Conservation (phyloP, 1,140 invertebrate genomes). For the Bombus affinis region DNA sequence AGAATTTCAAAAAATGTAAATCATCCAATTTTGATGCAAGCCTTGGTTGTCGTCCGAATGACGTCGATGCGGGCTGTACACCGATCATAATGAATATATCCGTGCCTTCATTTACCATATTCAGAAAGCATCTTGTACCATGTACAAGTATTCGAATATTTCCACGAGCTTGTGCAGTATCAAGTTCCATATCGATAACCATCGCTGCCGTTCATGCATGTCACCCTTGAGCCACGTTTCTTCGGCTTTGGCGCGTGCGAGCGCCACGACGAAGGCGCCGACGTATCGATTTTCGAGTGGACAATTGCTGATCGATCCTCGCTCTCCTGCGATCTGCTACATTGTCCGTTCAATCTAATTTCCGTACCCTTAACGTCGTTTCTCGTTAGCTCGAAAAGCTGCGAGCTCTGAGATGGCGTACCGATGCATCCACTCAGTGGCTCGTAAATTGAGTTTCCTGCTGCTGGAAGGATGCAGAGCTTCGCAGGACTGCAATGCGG, state of each 20-base stretch:
- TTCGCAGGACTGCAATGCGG: neutral
- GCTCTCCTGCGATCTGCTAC: neutral
- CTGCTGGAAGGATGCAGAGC: neutral
- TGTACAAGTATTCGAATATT: no score
- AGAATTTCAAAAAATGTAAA: constrained; percentile 29
- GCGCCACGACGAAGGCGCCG: neutral
- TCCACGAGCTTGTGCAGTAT: neutral
- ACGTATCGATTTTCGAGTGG: neutral
- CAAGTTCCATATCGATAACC: neutral
- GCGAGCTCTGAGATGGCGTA: no score
- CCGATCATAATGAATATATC: neutral
- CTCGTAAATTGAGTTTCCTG: neutral
- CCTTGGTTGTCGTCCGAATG: neutral
- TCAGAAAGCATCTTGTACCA: no score
- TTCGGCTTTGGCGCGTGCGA: neutral
- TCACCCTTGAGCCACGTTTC: neutral
- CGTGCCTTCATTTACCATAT: neutral
- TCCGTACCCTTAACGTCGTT: neutral
- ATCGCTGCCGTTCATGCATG: neutral
- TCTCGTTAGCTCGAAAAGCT: neutral
- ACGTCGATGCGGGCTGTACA: constrained; percentile 30
- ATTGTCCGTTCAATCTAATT: neutral
- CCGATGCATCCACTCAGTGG: neutral
- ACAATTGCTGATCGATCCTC: neutral
- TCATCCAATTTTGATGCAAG: neutral